Percentiles rank a stretch among this genome's conserved stretches.
phyloP scores from a whole-genome alignment of 2,797 vertebrate genomes.

The Xerus rutilus region DNA sequence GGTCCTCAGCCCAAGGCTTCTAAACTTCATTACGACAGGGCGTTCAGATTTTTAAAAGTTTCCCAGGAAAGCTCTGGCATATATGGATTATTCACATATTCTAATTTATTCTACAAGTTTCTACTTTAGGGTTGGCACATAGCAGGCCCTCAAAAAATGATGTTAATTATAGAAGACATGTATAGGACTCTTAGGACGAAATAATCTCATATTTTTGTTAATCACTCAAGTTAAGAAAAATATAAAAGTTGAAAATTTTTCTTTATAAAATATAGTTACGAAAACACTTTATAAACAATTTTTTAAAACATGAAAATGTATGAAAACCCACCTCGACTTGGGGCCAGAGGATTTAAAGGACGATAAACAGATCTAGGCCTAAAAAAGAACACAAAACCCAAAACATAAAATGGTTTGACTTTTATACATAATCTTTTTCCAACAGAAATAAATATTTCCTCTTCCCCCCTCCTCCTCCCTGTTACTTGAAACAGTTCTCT shows the following conservation, averaged over 20 bases:
- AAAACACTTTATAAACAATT: neutral
- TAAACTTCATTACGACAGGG: neutral
- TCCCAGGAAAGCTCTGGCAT: neutral
- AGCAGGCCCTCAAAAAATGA: neutral
- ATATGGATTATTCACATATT: neutral
- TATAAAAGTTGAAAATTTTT: neutral
- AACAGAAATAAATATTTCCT: neutral
- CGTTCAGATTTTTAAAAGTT: neutral
- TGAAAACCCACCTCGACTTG: constrained; percentile 91
- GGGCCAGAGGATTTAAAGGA: constrained; percentile 95
- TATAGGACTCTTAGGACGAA: neutral
- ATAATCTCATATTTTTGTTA: neutral
- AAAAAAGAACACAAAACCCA: constrained; percentile 65
- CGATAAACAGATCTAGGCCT: constrained; percentile 98
- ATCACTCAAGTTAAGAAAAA: constrained; percentile 51
- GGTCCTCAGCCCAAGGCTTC: neutral
- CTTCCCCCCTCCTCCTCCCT: neutral
- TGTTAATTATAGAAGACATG: neutral
- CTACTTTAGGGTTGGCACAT: neutral
- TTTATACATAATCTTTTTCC: neutral
- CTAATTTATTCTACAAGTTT: constrained; percentile 11
- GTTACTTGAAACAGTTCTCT: constrained; percentile 99
- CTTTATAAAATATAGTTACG: neutral
- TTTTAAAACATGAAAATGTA: constrained; percentile 60
- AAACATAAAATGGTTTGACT: neutral